These are phyloP conservation scores for Blera fallax DNA, from an alignment of 2,888 invertebrate genomes.

Conservation along the genomic window DNA sequence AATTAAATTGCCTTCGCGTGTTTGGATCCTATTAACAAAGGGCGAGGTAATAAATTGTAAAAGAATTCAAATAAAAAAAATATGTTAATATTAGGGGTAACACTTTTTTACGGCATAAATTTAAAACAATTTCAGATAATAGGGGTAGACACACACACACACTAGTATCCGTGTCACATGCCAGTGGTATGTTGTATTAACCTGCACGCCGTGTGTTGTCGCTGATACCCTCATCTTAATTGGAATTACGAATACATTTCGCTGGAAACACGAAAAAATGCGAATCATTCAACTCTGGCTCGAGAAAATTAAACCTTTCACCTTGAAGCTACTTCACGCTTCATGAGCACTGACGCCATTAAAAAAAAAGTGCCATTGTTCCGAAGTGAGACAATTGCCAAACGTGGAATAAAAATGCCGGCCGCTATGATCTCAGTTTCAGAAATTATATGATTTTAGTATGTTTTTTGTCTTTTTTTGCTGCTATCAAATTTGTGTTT, in stretches of 20 bases:
- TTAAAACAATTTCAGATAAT: conserved; percentile 38
- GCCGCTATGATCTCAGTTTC: conserved; percentile 52
- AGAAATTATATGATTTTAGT: conserved; percentile 18
- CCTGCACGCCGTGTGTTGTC: neutral
- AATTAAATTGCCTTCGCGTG: conserved; percentile 59
- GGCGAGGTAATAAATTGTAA: conserved; percentile 55
- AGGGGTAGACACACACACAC: conserved; percentile 7
- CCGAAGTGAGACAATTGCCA: conserved; percentile 51
- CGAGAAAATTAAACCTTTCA: conserved; percentile 63
- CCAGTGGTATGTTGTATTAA: neutral
- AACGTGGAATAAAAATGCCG: conserved; percentile 51
- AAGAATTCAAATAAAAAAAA: conserved; percentile 15
- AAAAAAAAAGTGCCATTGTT: conserved; percentile 48
- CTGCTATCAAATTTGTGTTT: conserved; percentile 32
- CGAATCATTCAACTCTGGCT: conserved; percentile 51
- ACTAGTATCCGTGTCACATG: neutral
- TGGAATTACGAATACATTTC: conserved; percentile 29
- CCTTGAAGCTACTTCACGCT: conserved; percentile 71
- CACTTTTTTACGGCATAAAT: neutral
- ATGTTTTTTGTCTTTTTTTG: conserved; percentile 23
- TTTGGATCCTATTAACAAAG: conserved; percentile 29
- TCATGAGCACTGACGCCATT: conserved; percentile 57
- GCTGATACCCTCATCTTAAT: conserved; percentile 29
- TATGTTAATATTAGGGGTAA: conserved; percentile 43
- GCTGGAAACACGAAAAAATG: conserved; percentile 17